Evolutionary conservation across 1,140 invertebrate species (phyloP), one percentile per base, ranked within the genome.

Genomic region (Brachystomella parvula): DNA sequence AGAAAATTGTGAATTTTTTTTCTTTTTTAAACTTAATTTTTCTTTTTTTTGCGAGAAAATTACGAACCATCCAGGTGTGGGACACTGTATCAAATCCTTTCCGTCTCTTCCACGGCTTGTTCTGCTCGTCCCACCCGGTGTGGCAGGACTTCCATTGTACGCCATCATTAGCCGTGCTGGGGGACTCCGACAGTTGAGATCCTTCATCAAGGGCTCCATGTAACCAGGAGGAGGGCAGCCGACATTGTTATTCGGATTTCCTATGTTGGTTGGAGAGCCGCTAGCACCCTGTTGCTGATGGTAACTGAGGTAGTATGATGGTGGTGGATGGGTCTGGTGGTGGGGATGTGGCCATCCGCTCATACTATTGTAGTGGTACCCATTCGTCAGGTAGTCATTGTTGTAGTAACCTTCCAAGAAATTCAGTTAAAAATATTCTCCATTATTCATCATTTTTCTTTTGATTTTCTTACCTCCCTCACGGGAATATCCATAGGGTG

Each of bases 51-150:
- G 15, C 3, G 30, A 33, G 21, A 63, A 35, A 49, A 6, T 15
- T 29, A 21, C 17, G 3, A 19, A 61, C 31, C n/a, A 61, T 21
- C 57, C 70, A 12, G 64, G 64, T 29, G 71, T 73, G 2, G 71
- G 71, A 57, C 87, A 89, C 77, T 85, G 84, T 76, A 86, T 83
- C 76, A 85, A 81, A 79, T 86, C 85, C 80, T 84, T 84, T 73
- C 82, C 83, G 75, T 85, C 84, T 76, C 83, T 80, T 76, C 81
- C 80, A 76, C 81, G 44, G 33, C 60, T 62, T 29, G 60, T 62
- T 39, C 60, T 15, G 30, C 60, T 32, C 3, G 31, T 35, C 19
- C 58, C 60, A 29, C 60, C 60, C 9, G 60, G 26, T n/a, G 3
- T 62, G n/a, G 15, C 33, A n/a, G 2, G 39, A 19, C 31, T 32